These are phyloP conservation scores for Ictalurus punctatus DNA, from an alignment of 2,113 vertebrate genomes.

Conservation along the genomic window DNA sequence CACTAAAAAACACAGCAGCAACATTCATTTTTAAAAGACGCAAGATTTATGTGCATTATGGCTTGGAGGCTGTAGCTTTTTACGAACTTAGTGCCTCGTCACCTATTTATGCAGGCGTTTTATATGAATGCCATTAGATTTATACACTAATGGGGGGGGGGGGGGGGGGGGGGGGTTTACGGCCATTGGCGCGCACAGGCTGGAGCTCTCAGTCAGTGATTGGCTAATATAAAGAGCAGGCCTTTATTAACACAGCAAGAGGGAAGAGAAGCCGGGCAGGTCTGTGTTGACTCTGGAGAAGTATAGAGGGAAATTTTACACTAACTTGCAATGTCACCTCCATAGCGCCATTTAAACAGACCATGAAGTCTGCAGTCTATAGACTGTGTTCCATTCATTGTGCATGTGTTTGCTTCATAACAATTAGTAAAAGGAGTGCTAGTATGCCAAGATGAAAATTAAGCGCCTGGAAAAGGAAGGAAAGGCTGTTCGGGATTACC, in stretches of 20 bases:
- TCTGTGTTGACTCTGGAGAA: slow-evolving; percentile 52
- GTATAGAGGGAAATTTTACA: slow-evolving; percentile 45
- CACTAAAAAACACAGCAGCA: background rate
- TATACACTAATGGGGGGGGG: slow-evolving; percentile 30
- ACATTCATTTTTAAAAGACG: slow-evolving; percentile 42
- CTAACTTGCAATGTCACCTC: slow-evolving; percentile 42
- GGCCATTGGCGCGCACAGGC: slow-evolving; percentile 32
- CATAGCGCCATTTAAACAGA: slow-evolving; percentile 54
- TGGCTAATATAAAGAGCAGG: slow-evolving; percentile 48
- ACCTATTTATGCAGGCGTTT: slow-evolving; percentile 48
- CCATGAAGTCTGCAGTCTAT: slow-evolving; percentile 45
- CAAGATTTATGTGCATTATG: slow-evolving; percentile 47
- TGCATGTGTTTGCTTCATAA: slow-evolving; percentile 10
- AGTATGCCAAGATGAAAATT: slow-evolving; percentile 39
- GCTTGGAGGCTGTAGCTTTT: slow-evolving; percentile 43
- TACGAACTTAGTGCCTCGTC: slow-evolving; percentile 48
- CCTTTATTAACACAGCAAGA: slow-evolving; percentile 44
- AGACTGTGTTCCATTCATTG: slow-evolving; percentile 43
- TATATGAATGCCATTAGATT: slow-evolving; percentile 55
- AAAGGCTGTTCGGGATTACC: slow-evolving; percentile 42
- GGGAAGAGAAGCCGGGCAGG: slow-evolving; percentile 34
- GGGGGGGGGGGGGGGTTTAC: slow-evolving; percentile 40
- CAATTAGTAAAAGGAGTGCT: slow-evolving; percentile 32
- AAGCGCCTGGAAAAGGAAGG: slow-evolving; percentile 32
- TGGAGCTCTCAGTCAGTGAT: slow-evolving; percentile 35